phyloP scores from a whole-genome alignment of 2,797 vertebrate species.

The Molossus alvarezi region DNA sequence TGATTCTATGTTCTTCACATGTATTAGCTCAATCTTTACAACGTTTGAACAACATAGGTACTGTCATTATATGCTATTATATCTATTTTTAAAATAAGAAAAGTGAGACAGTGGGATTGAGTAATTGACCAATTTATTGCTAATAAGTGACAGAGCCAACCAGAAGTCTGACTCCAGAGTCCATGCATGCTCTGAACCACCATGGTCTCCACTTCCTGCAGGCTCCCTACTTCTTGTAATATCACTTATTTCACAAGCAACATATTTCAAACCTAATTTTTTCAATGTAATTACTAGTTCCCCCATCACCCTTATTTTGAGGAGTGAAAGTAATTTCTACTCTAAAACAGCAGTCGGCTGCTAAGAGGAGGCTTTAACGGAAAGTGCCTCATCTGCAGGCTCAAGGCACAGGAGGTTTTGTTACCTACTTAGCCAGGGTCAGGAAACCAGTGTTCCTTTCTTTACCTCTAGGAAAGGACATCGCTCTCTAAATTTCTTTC shows the following conservation, averaged over 20 bases:
- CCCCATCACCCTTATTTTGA: background rate
- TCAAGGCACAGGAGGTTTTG: background rate
- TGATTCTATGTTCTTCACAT: constrained; percentile 9
- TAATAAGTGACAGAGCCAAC: background rate
- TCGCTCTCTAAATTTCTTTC: background rate
- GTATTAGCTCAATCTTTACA: constrained; percentile 21
- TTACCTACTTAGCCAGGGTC: background rate
- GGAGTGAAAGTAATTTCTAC: constrained; percentile 2
- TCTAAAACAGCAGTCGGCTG: background rate
- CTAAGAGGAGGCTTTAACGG: background rate
- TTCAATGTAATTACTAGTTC: background rate
- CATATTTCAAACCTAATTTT: background rate
- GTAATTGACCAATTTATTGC: background rate
- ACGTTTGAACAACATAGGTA: background rate
- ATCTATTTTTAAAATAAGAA: constrained; percentile 55
- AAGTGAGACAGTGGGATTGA: constrained; percentile 43
- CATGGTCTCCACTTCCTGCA: background rate
- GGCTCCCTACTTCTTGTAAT: background rate
- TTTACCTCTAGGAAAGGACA: background rate
- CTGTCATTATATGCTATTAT: constrained; percentile 22
- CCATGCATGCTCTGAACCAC: background rate
- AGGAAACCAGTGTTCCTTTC: background rate
- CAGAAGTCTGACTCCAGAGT: background rate
- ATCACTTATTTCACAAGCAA: constrained; percentile 16
- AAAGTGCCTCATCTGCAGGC: background rate